phyloP scores from a whole-genome alignment of 53 echinoderm and acorn worm genomes.

The Holothuria leucospilota region DNA sequence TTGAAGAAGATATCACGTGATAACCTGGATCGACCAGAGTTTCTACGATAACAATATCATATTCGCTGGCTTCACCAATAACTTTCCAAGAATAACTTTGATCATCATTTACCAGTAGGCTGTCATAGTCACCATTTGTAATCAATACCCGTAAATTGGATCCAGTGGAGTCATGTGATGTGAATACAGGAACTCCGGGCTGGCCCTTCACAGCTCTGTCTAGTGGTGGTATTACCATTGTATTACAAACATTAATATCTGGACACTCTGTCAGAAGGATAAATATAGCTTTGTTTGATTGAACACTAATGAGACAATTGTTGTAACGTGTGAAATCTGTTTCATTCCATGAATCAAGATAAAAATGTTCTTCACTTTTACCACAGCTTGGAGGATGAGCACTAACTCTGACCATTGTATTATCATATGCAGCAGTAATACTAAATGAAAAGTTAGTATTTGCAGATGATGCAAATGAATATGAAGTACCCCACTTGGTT shows the following conservation, averaged over 20 bases:
- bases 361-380: neutral
- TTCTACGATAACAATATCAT: neutral
- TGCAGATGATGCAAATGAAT: no score
- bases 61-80: neutral
- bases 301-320: neutral
- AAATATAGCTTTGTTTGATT: neutral
- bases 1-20: constrained; percentile 19
- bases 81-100: neutral
- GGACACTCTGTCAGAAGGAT: neutral
- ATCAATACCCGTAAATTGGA: constrained; percentile 9
- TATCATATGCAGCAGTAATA: no score
- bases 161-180: neutral
- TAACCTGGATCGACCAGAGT: neutral
- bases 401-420: no score
- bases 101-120: neutral
- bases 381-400: neutral
- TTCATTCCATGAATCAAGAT: neutral
- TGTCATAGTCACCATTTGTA: neutral
- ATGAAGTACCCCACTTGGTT: no score
- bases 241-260: neutral
- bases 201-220: neutral
- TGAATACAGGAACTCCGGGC: neutral
- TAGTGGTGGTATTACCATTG: neutral
- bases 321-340: neutral
- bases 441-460: no score